phyloP scores from a whole-genome alignment of 2,888 invertebrate species.

The Epistrophe grossulariae region DNA sequence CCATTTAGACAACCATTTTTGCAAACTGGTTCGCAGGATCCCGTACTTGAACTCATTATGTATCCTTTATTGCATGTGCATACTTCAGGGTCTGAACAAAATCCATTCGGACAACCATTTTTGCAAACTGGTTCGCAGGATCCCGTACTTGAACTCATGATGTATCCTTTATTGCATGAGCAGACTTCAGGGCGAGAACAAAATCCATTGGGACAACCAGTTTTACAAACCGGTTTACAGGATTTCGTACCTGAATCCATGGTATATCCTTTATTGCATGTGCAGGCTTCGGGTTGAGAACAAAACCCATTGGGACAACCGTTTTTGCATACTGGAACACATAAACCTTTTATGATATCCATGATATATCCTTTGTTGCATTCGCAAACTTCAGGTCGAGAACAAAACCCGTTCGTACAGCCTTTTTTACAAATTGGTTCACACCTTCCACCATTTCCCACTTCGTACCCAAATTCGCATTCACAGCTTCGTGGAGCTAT shows the following conservation, averaged over 20 bases:
- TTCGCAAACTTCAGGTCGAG: conserved; percentile 85
- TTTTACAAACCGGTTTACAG: conserved; percentile 79
- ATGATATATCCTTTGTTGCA: conserved; percentile 84
- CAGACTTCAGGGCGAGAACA: conserved; percentile 86
- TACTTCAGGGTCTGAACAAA: conserved; percentile 80
- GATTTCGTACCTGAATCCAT: not conserved
- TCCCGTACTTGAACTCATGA: not conserved
- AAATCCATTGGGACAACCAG: conserved; percentile 80
- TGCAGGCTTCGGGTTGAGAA: conserved; percentile 79
- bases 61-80: conserved; percentile 82
- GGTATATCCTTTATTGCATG: conserved; percentile 61
- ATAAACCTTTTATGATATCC: conserved; percentile 6
- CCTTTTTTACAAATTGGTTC: conserved; percentile 81
- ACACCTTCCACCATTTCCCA: conserved; percentile 83
- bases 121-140: conserved; percentile 63
- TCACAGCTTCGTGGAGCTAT: conserved; percentile 79
- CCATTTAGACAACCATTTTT: conserved; percentile 82
- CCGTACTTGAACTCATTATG: conserved; percentile 63
- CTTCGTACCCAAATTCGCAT: conserved; percentile 81
- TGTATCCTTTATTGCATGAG: conserved; percentile 84
- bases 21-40: conserved; percentile 84
- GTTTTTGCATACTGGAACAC: conserved; percentile 77
- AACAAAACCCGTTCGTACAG: conserved; percentile 85
- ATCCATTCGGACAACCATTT: conserved; percentile 58
- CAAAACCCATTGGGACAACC: conserved; percentile 81